A percentile compares a stretch with the other conserved stretches of the same genome.
These are phyloP conservation scores for Drosophila prosaltans DNA, from an alignment of 1,140 invertebrate species.

Conservation along the genomic window DNA sequence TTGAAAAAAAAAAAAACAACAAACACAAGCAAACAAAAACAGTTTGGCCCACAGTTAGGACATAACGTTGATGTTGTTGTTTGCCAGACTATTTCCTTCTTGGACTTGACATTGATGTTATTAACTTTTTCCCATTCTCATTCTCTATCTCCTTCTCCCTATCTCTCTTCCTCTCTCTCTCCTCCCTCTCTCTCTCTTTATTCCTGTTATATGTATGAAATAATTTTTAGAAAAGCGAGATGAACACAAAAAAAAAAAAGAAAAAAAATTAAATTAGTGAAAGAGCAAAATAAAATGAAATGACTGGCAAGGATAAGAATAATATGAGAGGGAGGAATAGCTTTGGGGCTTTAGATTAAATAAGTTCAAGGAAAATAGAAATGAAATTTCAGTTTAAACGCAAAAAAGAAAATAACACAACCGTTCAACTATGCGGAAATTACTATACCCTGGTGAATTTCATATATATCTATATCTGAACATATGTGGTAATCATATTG, in stretches of 20 bases:
- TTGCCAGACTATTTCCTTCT: constrained; percentile 34
- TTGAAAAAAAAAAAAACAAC: constrained; percentile 15
- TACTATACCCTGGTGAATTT: background rate
- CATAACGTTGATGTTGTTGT: constrained; percentile 24
- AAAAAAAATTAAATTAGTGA: constrained; percentile 32
- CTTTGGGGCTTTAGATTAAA: constrained; percentile 1
- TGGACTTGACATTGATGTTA: constrained; percentile 37
- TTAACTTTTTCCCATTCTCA: constrained; percentile 37
- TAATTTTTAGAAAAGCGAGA: constrained; percentile 24
- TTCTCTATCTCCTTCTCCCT: background rate
- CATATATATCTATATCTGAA: no score
- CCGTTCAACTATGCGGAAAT: background rate
- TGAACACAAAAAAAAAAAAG: constrained; percentile 19
- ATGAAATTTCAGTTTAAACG: background rate
- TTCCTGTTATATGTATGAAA: constrained; percentile 9
- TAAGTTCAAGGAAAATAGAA: background rate
- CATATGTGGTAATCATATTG: no score
- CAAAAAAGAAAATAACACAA: background rate
- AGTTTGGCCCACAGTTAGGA: constrained; percentile 45
- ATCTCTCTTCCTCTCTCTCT: background rate
- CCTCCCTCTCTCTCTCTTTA: background rate
- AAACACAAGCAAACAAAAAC: constrained; percentile 29
- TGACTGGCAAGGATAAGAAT: constrained; percentile 10
- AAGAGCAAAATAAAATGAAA: constrained; percentile 10
- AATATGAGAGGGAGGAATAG: constrained; percentile 8